Conservation (phyloP, 1,140 invertebrate genomes). For the Agraylea sexmaculata region DNA sequence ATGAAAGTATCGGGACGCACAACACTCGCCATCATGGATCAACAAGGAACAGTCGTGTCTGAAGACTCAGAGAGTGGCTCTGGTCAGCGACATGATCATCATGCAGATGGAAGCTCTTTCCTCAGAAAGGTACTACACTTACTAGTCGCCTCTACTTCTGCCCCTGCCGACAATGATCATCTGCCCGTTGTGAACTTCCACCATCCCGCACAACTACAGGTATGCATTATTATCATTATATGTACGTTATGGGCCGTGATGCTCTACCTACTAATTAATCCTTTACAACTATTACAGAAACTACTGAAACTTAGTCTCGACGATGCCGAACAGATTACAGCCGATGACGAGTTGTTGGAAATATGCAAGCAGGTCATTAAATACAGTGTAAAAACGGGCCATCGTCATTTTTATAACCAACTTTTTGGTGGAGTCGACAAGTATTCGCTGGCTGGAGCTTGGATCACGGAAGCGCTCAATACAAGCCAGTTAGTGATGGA, state of each 20-base stretch:
- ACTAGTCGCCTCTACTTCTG: too few relatives aligned
- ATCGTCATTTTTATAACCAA: constrained; percentile 63
- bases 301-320: constrained; percentile 38
- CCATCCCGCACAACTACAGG: too few relatives aligned
- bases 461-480: constrained; percentile 64
- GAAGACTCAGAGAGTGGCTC: too few relatives aligned
- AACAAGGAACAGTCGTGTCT: too few relatives aligned
- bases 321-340: constrained; percentile 35
- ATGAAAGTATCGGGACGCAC: too few relatives aligned
- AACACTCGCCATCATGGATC: too few relatives aligned
- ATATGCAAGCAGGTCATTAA: constrained; percentile 46
- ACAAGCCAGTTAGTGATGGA: constrained; percentile 58
- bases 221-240: background rate
- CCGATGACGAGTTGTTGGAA: constrained; percentile 39
- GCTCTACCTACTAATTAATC: constrained; percentile 1
- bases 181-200: too few relatives aligned
- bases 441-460: constrained; percentile 60
- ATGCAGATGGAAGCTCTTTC: too few relatives aligned
- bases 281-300: constrained; percentile 26
- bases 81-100: too few relatives aligned
- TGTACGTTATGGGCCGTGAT: constrained; percentile 2
- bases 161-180: too few relatives aligned
- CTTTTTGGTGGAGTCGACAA: constrained; percentile 61
- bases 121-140: too few relatives aligned
- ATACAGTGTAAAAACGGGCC: constrained; percentile 62